These are phyloP conservation scores for Plebejus anna DNA, from an alignment of 2,888 invertebrate genomes.

Conservation along the genomic window DNA sequence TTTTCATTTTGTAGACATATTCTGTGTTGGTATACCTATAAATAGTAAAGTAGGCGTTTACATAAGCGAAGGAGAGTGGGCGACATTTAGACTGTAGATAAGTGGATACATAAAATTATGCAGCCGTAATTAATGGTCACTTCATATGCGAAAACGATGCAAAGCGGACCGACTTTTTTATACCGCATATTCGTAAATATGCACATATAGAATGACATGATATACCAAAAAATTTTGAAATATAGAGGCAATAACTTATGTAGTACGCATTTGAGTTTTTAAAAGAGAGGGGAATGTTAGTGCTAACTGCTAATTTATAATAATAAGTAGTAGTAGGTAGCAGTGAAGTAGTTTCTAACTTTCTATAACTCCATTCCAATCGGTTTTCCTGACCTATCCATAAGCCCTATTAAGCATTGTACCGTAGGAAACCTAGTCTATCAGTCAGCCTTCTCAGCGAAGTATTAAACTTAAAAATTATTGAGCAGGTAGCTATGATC, in stretches of 20 bases:
- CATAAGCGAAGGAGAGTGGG: constrained; percentile 14
- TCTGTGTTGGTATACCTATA: background rate
- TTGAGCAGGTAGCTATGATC: background rate
- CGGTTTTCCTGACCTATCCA: too few relatives aligned
- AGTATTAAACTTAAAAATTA: too few relatives aligned
- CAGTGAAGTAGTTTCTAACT: too few relatives aligned
- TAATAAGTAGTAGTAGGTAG: too few relatives aligned
- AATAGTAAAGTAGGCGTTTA: background rate
- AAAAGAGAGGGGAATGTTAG: too few relatives aligned
- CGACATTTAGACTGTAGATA: constrained; percentile 27
- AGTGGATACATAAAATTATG: constrained; percentile 32
- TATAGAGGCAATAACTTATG: background rate
- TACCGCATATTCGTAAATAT: background rate
- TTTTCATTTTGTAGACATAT: background rate
- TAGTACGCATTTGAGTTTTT: too few relatives aligned
- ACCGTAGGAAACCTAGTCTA: background rate
- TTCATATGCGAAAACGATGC: constrained; percentile 31
- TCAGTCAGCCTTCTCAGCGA: background rate
- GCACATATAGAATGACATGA: background rate
- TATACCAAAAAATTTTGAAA: background rate
- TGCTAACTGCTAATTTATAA: too few relatives aligned
- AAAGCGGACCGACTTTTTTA: constrained; percentile 24
- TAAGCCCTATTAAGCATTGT: background rate
- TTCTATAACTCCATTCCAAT: too few relatives aligned
- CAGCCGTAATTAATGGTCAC: constrained; percentile 30